phyloP scores from a whole-genome alignment of 2,888 invertebrate genomes.

The Drosophila putrida region DNA sequence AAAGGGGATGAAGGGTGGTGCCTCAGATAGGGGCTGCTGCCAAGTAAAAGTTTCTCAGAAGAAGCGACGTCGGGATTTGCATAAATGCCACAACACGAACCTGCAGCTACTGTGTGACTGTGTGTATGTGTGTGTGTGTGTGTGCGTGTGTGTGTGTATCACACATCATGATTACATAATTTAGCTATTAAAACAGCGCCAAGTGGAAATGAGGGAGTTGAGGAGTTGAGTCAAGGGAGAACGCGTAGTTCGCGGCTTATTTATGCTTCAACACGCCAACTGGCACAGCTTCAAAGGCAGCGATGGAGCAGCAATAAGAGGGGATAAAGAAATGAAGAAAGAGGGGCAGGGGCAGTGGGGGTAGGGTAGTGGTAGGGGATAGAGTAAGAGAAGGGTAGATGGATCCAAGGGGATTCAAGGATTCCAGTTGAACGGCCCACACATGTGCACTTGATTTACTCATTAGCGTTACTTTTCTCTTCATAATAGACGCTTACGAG shows the following conservation, averaged over 20 bases:
- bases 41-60: conserved; percentile 74
- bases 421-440: conserved; percentile 70
- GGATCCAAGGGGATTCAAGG: conserved; percentile 29
- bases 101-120: conserved; percentile 22
- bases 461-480: conserved; percentile 79
- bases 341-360: too few relatives aligned
- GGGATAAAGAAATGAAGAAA: too few relatives aligned
- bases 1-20: not conserved
- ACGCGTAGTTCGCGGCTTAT: conserved; percentile 60
- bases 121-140: conserved; percentile 37
- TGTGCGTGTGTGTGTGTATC: conserved; percentile 60
- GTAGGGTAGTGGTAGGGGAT: too few relatives aligned
- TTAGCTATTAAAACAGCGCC: conserved; percentile 78
- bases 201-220: conserved; percentile 24
- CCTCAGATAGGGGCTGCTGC: conserved; percentile 27
- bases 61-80: conserved; percentile 75
- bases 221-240: not conserved
- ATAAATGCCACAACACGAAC: conserved; percentile 74
- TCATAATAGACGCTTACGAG: conserved; percentile 76
- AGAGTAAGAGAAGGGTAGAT: too few relatives aligned
- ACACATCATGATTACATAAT: conserved; percentile 81
- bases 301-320: conserved; percentile 4
- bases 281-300: conserved; percentile 72
- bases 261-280: conserved; percentile 82
- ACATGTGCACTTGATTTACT: conserved; percentile 80